Evolutionary conservation across 2,888 invertebrate genomes (phyloP).

Genomic region (Campaea margaritaria): DNA sequence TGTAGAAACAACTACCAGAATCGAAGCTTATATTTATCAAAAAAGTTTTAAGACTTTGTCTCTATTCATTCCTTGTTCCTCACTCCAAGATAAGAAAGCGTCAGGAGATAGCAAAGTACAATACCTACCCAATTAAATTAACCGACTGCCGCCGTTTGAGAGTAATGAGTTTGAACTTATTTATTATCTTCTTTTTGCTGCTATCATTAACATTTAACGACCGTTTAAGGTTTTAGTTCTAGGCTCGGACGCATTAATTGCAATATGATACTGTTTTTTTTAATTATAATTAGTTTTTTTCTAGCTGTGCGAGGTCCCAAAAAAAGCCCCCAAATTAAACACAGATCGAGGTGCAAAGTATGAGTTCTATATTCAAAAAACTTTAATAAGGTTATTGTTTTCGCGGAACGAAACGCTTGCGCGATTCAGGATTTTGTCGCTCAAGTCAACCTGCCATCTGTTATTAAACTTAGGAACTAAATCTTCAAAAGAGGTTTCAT

Average conservation of each 20-base stretch:
- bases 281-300: neutral
- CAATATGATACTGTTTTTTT: neutral
- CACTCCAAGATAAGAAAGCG: conserved; percentile 66
- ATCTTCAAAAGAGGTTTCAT: too few relatives aligned
- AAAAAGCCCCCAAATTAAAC: too few relatives aligned
- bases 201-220: conserved; percentile 18
- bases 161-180: conserved; percentile 61
- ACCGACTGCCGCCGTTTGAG: conserved; percentile 56
- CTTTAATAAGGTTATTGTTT: too few relatives aligned
- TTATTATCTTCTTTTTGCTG: conserved; percentile 18
- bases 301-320: too few relatives aligned
- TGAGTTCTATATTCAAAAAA: too few relatives aligned
- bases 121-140: conserved; percentile 80
- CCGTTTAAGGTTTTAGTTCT: conserved; percentile 10
- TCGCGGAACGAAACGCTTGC: too few relatives aligned
- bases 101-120: conserved; percentile 69
- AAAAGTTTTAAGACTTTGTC: conserved; percentile 13
- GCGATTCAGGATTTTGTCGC: too few relatives aligned
- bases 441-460: too few relatives aligned
- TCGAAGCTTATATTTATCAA: neutral
- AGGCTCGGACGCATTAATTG: neutral
- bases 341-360: too few relatives aligned
- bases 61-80: conserved; percentile 51
- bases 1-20: too few relatives aligned
- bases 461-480: too few relatives aligned